Evolutionary conservation across 2,113 vertebrate genomes (phyloP), one percentile per base, ranked within the genome.

Genomic region (Sturnira hondurensis): DNA sequence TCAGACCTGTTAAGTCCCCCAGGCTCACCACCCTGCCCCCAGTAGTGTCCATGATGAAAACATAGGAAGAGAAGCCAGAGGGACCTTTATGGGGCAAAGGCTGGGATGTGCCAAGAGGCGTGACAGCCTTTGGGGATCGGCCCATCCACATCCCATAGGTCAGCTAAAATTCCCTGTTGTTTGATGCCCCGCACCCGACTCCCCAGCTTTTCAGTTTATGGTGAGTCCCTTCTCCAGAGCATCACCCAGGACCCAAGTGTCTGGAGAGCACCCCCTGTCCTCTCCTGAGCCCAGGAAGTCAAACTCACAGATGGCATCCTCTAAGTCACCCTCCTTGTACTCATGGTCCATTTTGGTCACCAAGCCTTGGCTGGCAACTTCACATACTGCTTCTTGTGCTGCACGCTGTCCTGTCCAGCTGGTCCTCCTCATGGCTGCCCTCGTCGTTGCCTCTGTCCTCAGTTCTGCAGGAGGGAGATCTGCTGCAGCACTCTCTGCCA

Each of bases 1-100:
- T 99, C 97, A 99, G 99, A 97, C 99, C 99, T 11, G 99, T 99
- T 94, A 99, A 98, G 98, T 99, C 99, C 28, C 99, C 99, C 81
- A 99, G 98, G 98, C 99, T 99, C 98, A 99, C 99, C 95, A 99
- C 99, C 33, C 99, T 99, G 68, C 99, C 99, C 33, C 99, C 98
- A 12, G 99, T 99, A 3, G 99, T 99, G 88, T 99, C 99, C 99
- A 99, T 98, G 80, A 99, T 99, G 98, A 99, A 99, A 80, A 99
- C 99, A 12, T 99, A 99, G 26, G 99, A 99, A 94, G 99, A 99
- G 96, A 99, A 99, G 50, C 98, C 99, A 91, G 99, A 98, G 65
- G 99, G 98, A 56, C 99, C 99, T 98, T 99, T 99, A 3, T 98
- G 98, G 1, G 98, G 97, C 63, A 99, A 98, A 95, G 98, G 97